Evolutionary conservation across 2,888 invertebrate genomes (phyloP), one percentile per base, ranked within the genome.

Genomic region (Sphecodes monilicornis): DNA sequence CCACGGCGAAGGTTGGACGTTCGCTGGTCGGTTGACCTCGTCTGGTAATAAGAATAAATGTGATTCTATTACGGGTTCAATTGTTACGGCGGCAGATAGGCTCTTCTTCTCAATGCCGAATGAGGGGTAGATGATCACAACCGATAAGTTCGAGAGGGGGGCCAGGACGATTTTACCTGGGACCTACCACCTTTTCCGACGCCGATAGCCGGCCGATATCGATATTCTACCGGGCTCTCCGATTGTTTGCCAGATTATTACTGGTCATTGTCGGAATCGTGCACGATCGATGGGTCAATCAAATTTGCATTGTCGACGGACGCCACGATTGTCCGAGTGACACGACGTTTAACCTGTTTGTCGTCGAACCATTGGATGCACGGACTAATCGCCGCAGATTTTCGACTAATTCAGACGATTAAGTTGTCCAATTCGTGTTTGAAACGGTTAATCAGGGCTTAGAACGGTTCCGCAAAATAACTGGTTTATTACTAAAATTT

Each of bases 21-120:
- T 88, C 83, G 85, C 80, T 83, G 85, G 82, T 87, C 87, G 92
- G 92, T 92, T 94, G 94, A 94, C 94, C 94, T 94, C 93, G 91
- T 90, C 92, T 91, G 92, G 94, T 94, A 94, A 94, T 94, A 94
- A 94, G 94, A 94, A 94, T 93, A 93, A 94, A 94, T 94, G 94
- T 94, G 94, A 94, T 94, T 94, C 94, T 94, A 94, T 94, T 94
- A 94, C 92, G 92, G 93, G 93, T 94, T 94, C 94, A 93, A 94
- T 94, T 94, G 94, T 94, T 94, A 94, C 94, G 93, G 90, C 91
- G 90, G 88, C 87, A 87, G 91, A 92, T 92, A 92, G 92, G 91
- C 91, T 87, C 88, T 85, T 50, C 77, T 69, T 88, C 88, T 87
- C 90, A 87, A 88, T 85, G 88, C 89, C 91, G 88, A 86, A 88